Percentiles rank a stretch among this genome's conserved stretches.
Evolutionary conservation across 2,797 vertebrate species (phyloP).

Genomic region (Anolis apletophallus): DNA sequence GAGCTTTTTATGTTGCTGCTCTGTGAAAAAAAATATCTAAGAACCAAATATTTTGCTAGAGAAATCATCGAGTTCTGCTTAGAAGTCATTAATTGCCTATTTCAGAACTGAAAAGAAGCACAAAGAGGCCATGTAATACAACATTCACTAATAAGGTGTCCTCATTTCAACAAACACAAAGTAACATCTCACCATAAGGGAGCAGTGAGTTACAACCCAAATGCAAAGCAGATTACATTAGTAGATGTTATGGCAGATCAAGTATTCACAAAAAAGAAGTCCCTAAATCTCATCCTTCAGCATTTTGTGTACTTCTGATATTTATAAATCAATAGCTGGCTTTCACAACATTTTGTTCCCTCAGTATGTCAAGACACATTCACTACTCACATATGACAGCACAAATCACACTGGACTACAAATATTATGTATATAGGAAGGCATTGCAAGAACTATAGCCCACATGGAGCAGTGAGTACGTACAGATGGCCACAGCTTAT

Average conservation of each 20-base stretch:
- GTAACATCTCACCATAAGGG: conserved; percentile 25
- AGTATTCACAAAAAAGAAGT: conserved; percentile 48
- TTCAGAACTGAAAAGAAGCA: neutral
- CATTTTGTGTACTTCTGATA: conserved; percentile 43
- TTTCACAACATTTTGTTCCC: conserved; percentile 53
- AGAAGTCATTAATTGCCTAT: neutral
- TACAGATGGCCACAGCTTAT: conserved; percentile 1
- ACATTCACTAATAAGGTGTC: conserved; percentile 10
- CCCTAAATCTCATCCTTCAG: conserved; percentile 49
- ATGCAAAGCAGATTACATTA: conserved; percentile 28
- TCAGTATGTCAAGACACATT: conserved; percentile 45
- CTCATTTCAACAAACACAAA: conserved; percentile 40
- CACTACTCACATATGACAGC: conserved; percentile 59
- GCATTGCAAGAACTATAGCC: conserved; percentile 34
- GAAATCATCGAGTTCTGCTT: neutral
- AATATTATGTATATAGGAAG: conserved; percentile 40
- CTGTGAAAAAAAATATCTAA: neutral
- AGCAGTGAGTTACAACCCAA: conserved; percentile 25
- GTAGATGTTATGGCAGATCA: conserved; percentile 39
- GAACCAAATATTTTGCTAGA: neutral
- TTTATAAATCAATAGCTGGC: conserved; percentile 49
- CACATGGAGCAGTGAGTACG: conserved; percentile 23
- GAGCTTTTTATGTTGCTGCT: neutral
- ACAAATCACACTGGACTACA: conserved; percentile 49
- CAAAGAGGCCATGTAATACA: neutral